phyloP scores from a whole-genome alignment of 2,888 invertebrate species.

The Drosophila pseudotalamancana region DNA sequence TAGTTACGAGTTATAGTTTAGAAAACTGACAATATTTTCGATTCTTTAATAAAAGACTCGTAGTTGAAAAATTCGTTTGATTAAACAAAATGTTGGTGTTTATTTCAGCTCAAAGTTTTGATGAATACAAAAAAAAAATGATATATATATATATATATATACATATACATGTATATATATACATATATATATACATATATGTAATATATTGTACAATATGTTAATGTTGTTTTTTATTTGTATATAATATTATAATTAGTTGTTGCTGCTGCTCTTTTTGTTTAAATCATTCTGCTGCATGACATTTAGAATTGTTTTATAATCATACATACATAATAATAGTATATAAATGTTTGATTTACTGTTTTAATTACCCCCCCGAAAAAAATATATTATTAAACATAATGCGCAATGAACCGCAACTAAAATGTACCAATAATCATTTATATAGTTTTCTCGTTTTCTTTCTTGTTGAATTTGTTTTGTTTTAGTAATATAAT shows the following conservation, averaged over 20 bases:
- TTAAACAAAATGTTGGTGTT: slow-evolving; percentile 70
- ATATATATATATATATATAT: slow-evolving; percentile 43
- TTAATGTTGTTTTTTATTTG: slow-evolving; percentile 45
- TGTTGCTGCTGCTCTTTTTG: slow-evolving; percentile 17
- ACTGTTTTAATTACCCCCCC: slow-evolving; percentile 11
- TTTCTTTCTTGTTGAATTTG: slow-evolving; percentile 11
- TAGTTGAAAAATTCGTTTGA: slow-evolving; percentile 26
- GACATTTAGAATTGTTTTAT: slow-evolving; percentile 32
- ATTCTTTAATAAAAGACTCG: no score
- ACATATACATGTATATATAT: slow-evolving; percentile 35
- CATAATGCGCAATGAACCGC: slow-evolving; percentile 33
- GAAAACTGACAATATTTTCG: no score
- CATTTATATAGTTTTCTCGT: slow-evolving; percentile 34
- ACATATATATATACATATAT: slow-evolving; percentile 41
- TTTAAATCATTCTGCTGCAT: slow-evolving; percentile 34
- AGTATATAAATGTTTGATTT: slow-evolving; percentile 47
- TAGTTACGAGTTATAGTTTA: no score
- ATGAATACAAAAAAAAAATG: slow-evolving; percentile 54
- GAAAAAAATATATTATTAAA: slow-evolving; percentile 41
- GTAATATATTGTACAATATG: slow-evolving; percentile 69
- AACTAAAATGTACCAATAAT: slow-evolving; percentile 36
- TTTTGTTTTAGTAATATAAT: slow-evolving; percentile 31
- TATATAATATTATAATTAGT: slow-evolving; percentile 14
- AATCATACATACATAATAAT: slow-evolving; percentile 48
- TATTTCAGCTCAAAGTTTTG: slow-evolving; percentile 68